These are phyloP conservation scores for Bryconaethiops microstoma DNA, from an alignment of 2,797 vertebrate species.

Conservation along the genomic window DNA sequence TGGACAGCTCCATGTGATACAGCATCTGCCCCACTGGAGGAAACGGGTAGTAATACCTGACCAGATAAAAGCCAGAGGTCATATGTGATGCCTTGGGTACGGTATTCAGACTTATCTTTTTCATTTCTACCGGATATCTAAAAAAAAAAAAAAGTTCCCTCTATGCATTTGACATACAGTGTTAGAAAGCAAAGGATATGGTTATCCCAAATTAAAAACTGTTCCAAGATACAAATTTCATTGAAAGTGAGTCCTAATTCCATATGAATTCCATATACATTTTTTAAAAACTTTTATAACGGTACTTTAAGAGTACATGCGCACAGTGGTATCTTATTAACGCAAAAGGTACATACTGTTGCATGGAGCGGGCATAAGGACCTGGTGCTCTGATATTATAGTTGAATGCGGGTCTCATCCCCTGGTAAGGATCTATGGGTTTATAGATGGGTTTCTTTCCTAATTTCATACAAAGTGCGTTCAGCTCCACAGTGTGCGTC, in stretches of 20 bases:
- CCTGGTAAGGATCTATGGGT: constrained; percentile 91
- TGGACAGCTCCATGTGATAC: constrained; percentile 95
- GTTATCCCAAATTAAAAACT: not conserved
- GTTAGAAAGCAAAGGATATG: not conserved
- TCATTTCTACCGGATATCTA: not conserved
- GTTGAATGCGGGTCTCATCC: constrained; percentile 93
- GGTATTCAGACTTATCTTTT: not conserved
- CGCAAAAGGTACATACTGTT: constrained; percentile 70
- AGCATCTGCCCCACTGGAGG: constrained; percentile 90
- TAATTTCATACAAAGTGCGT: constrained; percentile 96
- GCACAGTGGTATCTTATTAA: not conserved
- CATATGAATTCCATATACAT: not conserved
- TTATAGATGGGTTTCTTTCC: constrained; percentile 97
- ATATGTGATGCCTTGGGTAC: not conserved
- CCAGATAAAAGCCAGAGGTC: constrained; percentile 48
- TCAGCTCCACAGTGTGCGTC: constrained; percentile 93
- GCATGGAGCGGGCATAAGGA: constrained; percentile 83
- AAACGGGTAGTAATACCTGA: constrained; percentile 98
- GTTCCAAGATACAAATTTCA: not conserved
- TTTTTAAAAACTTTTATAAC: not conserved
- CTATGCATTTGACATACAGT: not conserved
- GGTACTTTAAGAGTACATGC: not conserved
- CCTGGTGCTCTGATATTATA: constrained; percentile 85
- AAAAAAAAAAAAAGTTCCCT: no score
- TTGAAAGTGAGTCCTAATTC: not conserved